Evolutionary conservation across 2,888 invertebrate genomes (phyloP).

Genomic region (Rhimphoctona megacephalus): DNA sequence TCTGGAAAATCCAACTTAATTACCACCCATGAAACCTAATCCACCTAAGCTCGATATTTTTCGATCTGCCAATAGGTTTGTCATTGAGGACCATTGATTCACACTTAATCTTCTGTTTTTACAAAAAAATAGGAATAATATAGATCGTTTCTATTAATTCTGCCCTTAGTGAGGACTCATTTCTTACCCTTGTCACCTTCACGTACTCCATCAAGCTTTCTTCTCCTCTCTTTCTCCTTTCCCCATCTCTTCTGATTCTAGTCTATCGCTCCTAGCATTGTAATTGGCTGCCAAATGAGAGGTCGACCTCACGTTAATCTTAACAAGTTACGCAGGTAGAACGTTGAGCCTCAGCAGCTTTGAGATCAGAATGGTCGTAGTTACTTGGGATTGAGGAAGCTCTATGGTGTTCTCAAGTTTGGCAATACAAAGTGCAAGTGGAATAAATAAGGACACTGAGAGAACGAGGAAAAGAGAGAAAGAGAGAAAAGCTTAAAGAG

Average conservation of each 20-base stretch:
- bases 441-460: slow-evolving; percentile 35
- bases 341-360: slow-evolving; percentile 63
- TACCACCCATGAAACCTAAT: background rate
- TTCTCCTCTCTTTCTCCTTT: slow-evolving; percentile 40
- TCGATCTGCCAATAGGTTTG: background rate
- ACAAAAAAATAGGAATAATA: background rate
- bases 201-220: slow-evolving; percentile 43
- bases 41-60: background rate
- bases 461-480: background rate
- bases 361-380: slow-evolving; percentile 65
- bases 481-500: background rate
- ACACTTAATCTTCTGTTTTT: background rate
- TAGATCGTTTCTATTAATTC: slow-evolving; percentile 19
- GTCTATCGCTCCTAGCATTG: slow-evolving; percentile 72
- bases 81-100: background rate
- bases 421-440: slow-evolving; percentile 40
- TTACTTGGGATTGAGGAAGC: slow-evolving; percentile 63
- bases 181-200: background rate
- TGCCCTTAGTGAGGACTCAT: slow-evolving; percentile 11
- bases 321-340: slow-evolving; percentile 73
- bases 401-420: slow-evolving; percentile 50
- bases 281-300: slow-evolving; percentile 82
- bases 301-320: slow-evolving; percentile 79
- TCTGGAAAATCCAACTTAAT: background rate
- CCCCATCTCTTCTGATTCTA: background rate